phyloP scores from a whole-genome alignment of 2,888 invertebrate genomes.

The Mechanitis mazaeus region DNA sequence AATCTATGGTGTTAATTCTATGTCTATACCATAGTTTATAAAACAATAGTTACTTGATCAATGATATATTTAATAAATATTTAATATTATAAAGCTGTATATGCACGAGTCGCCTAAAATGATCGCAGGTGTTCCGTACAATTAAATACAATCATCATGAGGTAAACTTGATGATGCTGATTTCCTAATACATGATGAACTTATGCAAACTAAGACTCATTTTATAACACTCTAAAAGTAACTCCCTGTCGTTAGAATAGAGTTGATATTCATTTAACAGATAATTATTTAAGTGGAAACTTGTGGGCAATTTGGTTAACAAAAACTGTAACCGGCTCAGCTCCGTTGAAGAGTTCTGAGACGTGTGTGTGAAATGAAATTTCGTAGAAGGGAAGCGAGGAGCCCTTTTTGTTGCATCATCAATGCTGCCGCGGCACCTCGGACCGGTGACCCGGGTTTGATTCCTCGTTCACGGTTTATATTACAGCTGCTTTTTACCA shows the following conservation, averaged over 20 bases:
- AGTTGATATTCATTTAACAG: slow-evolving; percentile 10
- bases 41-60: no score
- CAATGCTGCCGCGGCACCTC: slow-evolving; percentile 7
- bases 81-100: not conserved
- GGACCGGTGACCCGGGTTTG: slow-evolving; percentile 12
- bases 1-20: no score
- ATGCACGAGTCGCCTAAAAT: not conserved
- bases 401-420: slow-evolving; percentile 3
- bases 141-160: not conserved
- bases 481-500: slow-evolving; percentile 10
- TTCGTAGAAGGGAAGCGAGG: slow-evolving; percentile 13
- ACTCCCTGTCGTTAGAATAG: not conserved
- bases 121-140: not conserved
- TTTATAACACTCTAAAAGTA: not conserved
- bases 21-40: no score
- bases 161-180: not conserved
- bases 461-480: slow-evolving; percentile 13
- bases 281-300: slow-evolving; percentile 13
- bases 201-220: not conserved
- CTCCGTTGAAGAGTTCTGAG: slow-evolving; percentile 10
- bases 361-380: slow-evolving; percentile 11
- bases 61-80: no score
- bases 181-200: not conserved
- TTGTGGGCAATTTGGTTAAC: slow-evolving; percentile 9
- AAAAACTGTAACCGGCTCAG: slow-evolving; percentile 9